Evolutionary conservation across 2,113 vertebrate genomes (phyloP).

Genomic region (Mohoua ochrocephala): DNA sequence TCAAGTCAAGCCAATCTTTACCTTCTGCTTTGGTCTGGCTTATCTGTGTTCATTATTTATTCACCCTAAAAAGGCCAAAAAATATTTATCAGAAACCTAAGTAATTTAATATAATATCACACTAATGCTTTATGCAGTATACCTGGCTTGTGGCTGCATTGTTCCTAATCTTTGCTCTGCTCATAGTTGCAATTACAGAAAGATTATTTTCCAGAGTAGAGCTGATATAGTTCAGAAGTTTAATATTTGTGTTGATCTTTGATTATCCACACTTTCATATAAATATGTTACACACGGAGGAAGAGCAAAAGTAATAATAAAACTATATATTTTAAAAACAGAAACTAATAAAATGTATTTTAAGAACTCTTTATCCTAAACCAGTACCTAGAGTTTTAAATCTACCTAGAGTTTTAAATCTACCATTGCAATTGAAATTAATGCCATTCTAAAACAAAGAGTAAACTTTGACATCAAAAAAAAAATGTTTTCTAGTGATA

Average conservation of each 20-base stretch:
- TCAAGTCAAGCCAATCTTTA: neutral
- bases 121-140: neutral
- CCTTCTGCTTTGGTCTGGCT: neutral
- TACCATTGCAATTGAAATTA: neutral
- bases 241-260: neutral
- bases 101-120: neutral
- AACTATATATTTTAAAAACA: neutral
- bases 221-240: neutral
- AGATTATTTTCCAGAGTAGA: neutral
- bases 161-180: neutral
- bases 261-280: neutral
- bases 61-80: neutral
- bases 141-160: neutral
- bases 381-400: neutral
- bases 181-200: neutral
- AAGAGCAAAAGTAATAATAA: neutral
- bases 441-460: neutral
- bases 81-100: neutral
- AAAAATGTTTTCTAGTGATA: neutral
- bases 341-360: neutral
- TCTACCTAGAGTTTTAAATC: neutral
- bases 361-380: neutral
- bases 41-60: neutral
- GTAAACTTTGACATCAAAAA: neutral
- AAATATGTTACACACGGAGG: neutral